These are phyloP conservation scores for Ranitomeya imitator DNA, from an alignment of 2,113 vertebrate species.

Conservation along the genomic window DNA sequence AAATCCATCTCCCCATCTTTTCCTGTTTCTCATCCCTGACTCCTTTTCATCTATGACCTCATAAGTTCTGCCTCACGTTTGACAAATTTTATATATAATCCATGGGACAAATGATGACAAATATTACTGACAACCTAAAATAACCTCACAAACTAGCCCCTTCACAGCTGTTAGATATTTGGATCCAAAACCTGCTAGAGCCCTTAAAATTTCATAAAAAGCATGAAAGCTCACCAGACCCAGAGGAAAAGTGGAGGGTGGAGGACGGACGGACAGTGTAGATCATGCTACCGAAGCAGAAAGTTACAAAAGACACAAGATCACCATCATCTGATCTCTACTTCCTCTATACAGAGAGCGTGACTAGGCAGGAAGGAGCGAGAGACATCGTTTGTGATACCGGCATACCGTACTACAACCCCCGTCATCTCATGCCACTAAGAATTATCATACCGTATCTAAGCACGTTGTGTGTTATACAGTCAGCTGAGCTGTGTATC, in stretches of 20 bases:
- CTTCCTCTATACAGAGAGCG: conserved; percentile 7
- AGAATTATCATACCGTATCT: background rate
- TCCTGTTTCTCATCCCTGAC: too few relatives aligned
- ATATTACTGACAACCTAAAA: too few relatives aligned
- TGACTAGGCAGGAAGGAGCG: background rate
- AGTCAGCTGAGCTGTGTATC: background rate
- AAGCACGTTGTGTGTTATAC: background rate
- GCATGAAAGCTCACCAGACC: background rate
- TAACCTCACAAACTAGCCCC: too few relatives aligned
- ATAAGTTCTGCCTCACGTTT: too few relatives aligned
- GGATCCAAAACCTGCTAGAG: background rate
- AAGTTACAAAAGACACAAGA: conserved; percentile 6
- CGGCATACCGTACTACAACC: background rate
- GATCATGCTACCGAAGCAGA: background rate
- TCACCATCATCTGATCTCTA: conserved; percentile 29
- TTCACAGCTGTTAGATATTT: background rate
- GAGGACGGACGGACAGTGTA: background rate
- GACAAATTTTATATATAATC: too few relatives aligned
- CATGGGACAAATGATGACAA: too few relatives aligned
- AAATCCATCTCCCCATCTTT: too few relatives aligned
- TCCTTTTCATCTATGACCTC: too few relatives aligned
- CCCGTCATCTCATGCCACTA: background rate
- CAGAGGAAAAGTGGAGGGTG: background rate
- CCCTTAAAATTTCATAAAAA: background rate
- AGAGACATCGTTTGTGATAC: background rate